Base-by-base conservation (phyloP, 2,797 vertebrate genomes). In the Cossypha polioptera region DNA sequence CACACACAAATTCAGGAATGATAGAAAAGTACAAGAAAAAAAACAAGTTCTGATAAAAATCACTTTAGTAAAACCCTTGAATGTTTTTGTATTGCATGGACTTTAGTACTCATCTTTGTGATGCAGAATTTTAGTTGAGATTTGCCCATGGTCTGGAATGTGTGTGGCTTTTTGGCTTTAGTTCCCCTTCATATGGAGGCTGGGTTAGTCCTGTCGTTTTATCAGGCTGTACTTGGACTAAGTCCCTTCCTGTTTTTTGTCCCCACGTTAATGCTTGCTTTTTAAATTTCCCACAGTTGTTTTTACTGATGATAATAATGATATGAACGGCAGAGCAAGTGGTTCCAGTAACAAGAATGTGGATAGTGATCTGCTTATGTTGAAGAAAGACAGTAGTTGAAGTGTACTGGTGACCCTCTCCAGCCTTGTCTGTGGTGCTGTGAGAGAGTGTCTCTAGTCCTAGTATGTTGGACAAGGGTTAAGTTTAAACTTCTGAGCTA, bases 241-340 rank as follows among this genome's bases (percentile, higher is more conserved):
- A 47, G 51, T 85, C 53, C 16, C 25, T 85, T 83, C 82, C 77
- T 88, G 40, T 84, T 81, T 47, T 73, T 77, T 76, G 65, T 83
- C 43, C 20, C 33, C 10, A 18, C 0, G 0, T 61, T 88, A 74
- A 16, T 65, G 7, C 10, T 75, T 79, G 38, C 40, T 73, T 86
- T 86, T 83, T 20, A 58, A 25, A 36, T 82, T 80, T 85, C 11
- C 6, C 18, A n/a, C 16, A 9, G 29, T 66, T 80, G 38, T 55
- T 71, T 74, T 89, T 54, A 15, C 40, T 69, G 62, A 25, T 83
- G 51, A 20, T 81, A 22, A 26, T 74, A 62, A 53, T 11, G 22
- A 42, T 76, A 31, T 5, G 33, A 78, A 73, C 29, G 55, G 40
- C 38, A 58, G 68, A 81, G 33, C 36, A 72, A n/a, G 35, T 80